Conservation (phyloP, 2,113 vertebrate species). For the Alligator mississippiensis region DNA sequence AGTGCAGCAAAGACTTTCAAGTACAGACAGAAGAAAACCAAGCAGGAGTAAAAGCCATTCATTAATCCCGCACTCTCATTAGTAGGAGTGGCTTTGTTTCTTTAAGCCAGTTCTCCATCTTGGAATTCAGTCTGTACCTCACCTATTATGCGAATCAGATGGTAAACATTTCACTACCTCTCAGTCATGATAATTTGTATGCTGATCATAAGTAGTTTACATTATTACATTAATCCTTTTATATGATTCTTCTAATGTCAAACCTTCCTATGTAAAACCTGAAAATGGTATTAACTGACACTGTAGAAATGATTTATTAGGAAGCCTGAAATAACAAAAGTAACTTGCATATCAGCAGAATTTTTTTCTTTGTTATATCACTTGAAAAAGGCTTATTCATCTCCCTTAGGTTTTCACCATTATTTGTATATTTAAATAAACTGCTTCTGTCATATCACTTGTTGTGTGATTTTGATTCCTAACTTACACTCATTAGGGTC, state of each 20-base stretch:
- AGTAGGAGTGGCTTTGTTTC: conserved; percentile 30
- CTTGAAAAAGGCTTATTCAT: conserved; percentile 56
- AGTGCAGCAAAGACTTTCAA: conserved; percentile 63
- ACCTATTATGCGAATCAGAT: conserved; percentile 42
- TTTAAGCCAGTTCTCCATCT: conserved; percentile 18
- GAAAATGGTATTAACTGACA: conserved; percentile 27
- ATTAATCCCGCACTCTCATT: conserved; percentile 13
- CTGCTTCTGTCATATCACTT: conserved; percentile 53
- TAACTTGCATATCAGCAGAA: conserved; percentile 21
- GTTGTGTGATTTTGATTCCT: conserved; percentile 41
- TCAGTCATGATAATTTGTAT: conserved; percentile 23
- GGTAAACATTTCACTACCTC: conserved; percentile 60
- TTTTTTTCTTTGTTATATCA: conserved; percentile 21
- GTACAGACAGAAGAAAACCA: conserved; percentile 45
- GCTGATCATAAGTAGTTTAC: not conserved
- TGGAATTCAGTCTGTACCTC: conserved; percentile 32
- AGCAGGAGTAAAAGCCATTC: not conserved
- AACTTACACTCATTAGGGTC: conserved; percentile 33
- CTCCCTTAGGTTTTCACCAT: conserved; percentile 54
- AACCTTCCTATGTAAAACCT: conserved; percentile 28
- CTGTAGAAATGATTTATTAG: not conserved
- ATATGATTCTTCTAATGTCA: not conserved
- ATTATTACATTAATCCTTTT: not conserved
- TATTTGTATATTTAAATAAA: conserved; percentile 26
- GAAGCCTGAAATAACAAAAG: conserved; percentile 36